Base-by-base conservation (phyloP, 2,797 vertebrate genomes). In the Chaetophractus vellerosus region DNA sequence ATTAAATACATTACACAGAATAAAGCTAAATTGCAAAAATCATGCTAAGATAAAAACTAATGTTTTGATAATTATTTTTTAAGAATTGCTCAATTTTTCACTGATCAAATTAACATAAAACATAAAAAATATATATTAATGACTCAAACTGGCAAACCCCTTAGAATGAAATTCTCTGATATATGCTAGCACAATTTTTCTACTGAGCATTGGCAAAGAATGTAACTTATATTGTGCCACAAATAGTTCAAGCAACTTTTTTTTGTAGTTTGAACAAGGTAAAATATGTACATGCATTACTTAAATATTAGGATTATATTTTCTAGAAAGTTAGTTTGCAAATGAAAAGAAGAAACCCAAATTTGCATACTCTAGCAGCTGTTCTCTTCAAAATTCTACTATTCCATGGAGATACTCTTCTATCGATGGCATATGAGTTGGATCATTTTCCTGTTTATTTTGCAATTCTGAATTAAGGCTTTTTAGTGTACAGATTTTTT, bases 331-430 rank as follows among this genome's bases (percentile, higher is more conserved):
- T 76, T 83, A 94, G 80, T 88, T 97, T 97, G 50, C 68, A 97
- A 48, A 98, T 23, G 52, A 98, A 80, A 19, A 98, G 94, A 55
- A 98, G 74, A 96, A 98, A 66, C 4, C 93, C 82, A 80, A 98
- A 98, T 93, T 98, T 98, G 15, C 99, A 91, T 26, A 98, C 3
- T 26, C 98, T 97, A 95, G 99, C 55, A 0, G 89, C 91, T n/a
- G 98, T 96, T 10, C 90, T 88, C 94, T 97, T 98, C 23, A 98
- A 85, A 87, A 95, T 38, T 93, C 61, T 85, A 76, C 96, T 98
- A 95, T 93, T 64, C 97, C 95, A 95, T 55, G 48, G 79, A 94
- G 90, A 82, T 92, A 94, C 41, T 95, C 89, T 85, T 96, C 95
- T 76, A 63, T 97, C 26, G 71, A 90, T 92, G 98, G 98, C 92